Percentiles rank a stretch among this genome's conserved stretches.
Conservation (phyloP, 2,888 invertebrate genomes). For the Phengaris alcon region DNA sequence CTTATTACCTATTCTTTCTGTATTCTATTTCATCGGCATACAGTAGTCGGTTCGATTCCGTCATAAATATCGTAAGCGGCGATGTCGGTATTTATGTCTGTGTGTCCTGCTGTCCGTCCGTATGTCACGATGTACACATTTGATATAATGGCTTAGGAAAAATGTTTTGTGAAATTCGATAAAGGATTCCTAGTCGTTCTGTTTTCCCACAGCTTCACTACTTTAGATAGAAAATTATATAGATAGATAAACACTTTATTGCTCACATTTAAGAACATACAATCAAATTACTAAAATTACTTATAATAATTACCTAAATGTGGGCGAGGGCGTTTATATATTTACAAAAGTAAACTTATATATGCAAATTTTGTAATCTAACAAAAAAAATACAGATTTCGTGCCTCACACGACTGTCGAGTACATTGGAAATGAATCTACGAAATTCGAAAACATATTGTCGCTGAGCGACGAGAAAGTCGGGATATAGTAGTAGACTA, state of each 20-base stretch:
- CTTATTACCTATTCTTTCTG: background rate
- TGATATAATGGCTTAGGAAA: background rate
- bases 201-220: background rate
- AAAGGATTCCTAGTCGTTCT: background rate
- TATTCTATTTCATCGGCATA: constrained; percentile 13
- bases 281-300: too few relatives aligned
- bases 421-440: too few relatives aligned
- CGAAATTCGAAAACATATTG: too few relatives aligned
- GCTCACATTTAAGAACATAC: too few relatives aligned
- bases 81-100: background rate
- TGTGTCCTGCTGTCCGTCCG: background rate
- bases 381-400: background rate
- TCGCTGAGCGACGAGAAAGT: too few relatives aligned
- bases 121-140: constrained; percentile 4
- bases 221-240: background rate
- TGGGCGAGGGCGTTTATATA: too few relatives aligned
- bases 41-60: constrained; percentile 10
- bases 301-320: too few relatives aligned
- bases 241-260: too few relatives aligned
- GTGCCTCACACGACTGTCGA: too few relatives aligned
- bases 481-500: too few relatives aligned
- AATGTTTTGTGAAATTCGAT: background rate
- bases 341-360: too few relatives aligned
- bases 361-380: background rate
- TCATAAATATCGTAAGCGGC: background rate